Base-by-base conservation (phyloP, 2,797 vertebrate genomes). In the Sebastolobus alascanus region DNA sequence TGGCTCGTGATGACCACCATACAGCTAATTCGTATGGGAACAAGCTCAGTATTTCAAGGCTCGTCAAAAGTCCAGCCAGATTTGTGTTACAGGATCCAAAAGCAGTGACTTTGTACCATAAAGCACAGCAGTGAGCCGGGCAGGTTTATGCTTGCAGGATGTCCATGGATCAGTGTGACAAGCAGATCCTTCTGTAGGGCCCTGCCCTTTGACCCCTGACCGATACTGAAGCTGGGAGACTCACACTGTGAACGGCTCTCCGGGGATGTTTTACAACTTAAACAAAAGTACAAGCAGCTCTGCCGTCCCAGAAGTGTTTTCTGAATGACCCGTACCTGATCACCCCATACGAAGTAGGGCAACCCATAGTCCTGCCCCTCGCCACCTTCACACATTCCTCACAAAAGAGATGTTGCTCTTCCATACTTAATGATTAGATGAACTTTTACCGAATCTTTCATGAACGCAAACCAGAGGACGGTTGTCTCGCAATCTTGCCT, bases 181-280 rank as follows among this genome's bases (percentile, higher is more conserved):
- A 87, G 83, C 75, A 64, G 75, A 85, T 84, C 85, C 80, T 85
- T 87, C 84, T 83, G 73, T 68, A 69, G 77, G 60, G 73, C 69
- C 73, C 55, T 90, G 83, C 73, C 69, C 88, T 91, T 86, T 94
- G 86, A 94, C 90, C 89, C 77, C 75, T 87, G 83, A 87, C 85
- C 70, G 29, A 88, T 76, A 88, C 83, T 79, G 84, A 90, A 79
- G 80, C 89, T 84, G 67, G 73, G 82, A 89, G 84, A 82, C 84
- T 90, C 89, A 88, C 84, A 80, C 92, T 80, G 85, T 84, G 92
- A 87, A 82, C 67, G 82, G 43, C 63, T 88, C 69, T 60, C 13
- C 1, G 72, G 75, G 77, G 68, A 79, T 68, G 73, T 82, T 94
- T 95, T 92, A 94, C 84, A 84, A 83, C 87, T 77, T 1, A 54